Evolutionary conservation across 2,888 invertebrate genomes (phyloP).

Genomic region (Agrotis clavis): DNA sequence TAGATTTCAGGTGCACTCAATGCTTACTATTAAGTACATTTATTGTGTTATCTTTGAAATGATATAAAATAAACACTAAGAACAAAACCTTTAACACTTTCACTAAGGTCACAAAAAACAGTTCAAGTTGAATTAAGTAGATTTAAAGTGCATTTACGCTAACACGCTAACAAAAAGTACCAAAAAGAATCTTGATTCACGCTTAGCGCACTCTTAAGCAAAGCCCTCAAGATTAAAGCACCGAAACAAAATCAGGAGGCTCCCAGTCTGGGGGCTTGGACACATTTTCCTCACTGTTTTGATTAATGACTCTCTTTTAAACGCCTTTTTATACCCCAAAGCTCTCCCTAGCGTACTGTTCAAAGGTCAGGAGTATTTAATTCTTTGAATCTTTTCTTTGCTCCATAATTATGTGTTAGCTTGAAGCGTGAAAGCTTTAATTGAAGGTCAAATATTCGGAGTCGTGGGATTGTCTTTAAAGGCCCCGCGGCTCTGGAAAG

Average conservation of each 20-base stretch:
- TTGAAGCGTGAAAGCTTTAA: conserved; percentile 65
- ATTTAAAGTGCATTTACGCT: too few relatives aligned
- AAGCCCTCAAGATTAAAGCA: conserved; percentile 32
- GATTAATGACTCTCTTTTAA: conserved; percentile 70
- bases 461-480: too few relatives aligned
- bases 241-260: conserved; percentile 51
- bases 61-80: too few relatives aligned
- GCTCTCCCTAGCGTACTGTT: conserved; percentile 56
- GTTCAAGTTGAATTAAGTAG: too few relatives aligned
- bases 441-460: conserved; percentile 56
- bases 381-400: conserved; percentile 63
- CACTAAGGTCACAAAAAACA: too few relatives aligned
- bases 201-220: conserved; percentile 22
- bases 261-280: conserved; percentile 24
- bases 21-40: too few relatives aligned
- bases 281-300: conserved; percentile 63
- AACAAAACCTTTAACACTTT: too few relatives aligned
- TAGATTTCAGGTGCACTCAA: too few relatives aligned
- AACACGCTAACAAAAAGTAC: too few relatives aligned
- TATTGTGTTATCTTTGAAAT: too few relatives aligned
- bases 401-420: conserved; percentile 64
- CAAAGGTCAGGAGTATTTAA: conserved; percentile 66
- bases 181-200: conserved; percentile 31
- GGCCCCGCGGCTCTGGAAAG: too few relatives aligned
- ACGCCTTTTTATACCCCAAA: conserved; percentile 66